Percentiles rank a stretch among this genome's conserved stretches.
Conservation (phyloP, 2,113 vertebrate genomes). For the Pica pica region DNA sequence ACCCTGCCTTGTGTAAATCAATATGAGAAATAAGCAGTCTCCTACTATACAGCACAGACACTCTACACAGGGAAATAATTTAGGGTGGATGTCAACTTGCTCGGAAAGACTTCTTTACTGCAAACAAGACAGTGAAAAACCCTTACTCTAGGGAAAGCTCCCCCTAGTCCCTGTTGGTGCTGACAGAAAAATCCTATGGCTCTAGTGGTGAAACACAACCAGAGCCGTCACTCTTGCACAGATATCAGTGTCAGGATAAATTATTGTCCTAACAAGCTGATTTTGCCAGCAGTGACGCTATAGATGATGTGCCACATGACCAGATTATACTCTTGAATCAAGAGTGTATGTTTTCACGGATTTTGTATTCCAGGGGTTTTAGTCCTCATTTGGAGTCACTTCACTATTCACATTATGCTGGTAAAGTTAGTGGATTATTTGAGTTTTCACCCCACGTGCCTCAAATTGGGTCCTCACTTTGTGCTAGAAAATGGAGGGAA, state of each 20-base stretch:
- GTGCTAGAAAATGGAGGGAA: background rate
- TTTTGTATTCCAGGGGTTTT: background rate
- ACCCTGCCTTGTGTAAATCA: conserved; percentile 76
- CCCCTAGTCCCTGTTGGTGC: background rate
- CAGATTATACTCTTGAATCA: background rate
- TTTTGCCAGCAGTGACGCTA: background rate
- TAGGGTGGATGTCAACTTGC: conserved; percentile 67
- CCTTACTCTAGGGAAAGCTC: background rate
- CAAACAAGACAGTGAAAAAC: conserved; percentile 24
- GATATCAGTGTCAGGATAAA: background rate
- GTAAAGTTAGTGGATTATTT: background rate
- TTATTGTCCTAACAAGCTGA: background rate
- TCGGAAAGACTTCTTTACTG: conserved; percentile 57
- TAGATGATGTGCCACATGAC: background rate
- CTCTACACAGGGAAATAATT: conserved; percentile 67
- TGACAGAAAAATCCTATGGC: background rate
- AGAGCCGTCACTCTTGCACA: background rate
- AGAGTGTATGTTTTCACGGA: background rate
- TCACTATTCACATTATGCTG: background rate
- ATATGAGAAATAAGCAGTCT: conserved; percentile 72
- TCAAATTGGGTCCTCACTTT: accelerated
- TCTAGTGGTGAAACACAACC: background rate
- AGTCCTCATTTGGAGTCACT: background rate
- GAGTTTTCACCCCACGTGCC: background rate
- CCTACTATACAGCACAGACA: conserved; percentile 56